These are phyloP conservation scores for Trogon surrucura DNA, from an alignment of 2,113 vertebrate species.

Conservation along the genomic window DNA sequence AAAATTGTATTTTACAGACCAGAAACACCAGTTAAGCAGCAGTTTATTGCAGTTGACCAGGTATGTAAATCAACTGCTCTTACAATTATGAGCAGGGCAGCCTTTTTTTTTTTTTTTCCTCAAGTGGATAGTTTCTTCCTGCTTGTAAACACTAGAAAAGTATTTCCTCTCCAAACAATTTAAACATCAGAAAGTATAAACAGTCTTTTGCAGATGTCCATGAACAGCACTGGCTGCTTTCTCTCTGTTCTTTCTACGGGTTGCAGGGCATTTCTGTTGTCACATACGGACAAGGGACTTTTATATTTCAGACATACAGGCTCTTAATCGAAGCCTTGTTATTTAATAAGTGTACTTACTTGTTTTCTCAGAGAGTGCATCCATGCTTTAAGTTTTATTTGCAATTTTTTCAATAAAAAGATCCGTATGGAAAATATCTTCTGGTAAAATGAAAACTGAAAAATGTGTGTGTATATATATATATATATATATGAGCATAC, in stretches of 20 bases:
- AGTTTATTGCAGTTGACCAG: neutral
- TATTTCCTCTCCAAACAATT: neutral
- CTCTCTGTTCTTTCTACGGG: neutral
- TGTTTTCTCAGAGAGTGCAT: neutral
- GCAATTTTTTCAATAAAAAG: neutral
- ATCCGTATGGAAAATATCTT: neutral
- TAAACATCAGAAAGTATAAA: neutral
- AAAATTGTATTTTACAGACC: neutral
- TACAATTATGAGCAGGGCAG: neutral
- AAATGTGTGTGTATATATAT: no score
- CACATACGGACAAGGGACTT: neutral
- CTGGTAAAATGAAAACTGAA: neutral
- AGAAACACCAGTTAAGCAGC: neutral
- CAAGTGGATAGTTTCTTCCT: neutral
- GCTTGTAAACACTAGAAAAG: constrained; percentile 1
- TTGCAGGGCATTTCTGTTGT: neutral
- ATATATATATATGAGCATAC: neutral
- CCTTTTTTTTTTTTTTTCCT: neutral
- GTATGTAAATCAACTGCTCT: neutral
- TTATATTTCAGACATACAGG: neutral
- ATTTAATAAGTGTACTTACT: neutral
- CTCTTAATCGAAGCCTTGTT: neutral
- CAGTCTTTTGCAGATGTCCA: neutral
- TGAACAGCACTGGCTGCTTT: neutral
- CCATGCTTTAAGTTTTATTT: neutral